Conservation (phyloP, 2,888 invertebrate species). For the Tryphoninae sp. region DNA sequence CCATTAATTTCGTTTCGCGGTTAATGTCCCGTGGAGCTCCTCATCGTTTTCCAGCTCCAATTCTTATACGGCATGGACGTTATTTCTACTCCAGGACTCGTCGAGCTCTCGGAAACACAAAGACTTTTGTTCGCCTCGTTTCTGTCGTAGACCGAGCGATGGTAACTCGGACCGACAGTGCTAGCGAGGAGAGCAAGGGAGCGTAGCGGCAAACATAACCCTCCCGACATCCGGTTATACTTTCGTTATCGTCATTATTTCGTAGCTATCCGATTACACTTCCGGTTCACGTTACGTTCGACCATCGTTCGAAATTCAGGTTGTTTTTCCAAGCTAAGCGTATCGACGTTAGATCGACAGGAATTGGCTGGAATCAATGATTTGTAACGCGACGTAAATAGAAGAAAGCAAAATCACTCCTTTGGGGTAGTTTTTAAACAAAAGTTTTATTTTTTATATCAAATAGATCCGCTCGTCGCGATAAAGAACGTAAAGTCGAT, state of each 20-base stretch:
- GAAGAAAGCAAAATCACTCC: no score
- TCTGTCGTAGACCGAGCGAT: neutral
- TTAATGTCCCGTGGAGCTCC: conserved; percentile 22
- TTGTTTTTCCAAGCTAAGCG: no score
- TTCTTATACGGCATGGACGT: conserved; percentile 4
- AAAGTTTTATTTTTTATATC: neutral
- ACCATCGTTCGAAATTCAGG: no score
- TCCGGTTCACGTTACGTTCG: no score
- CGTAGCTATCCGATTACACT: no score
- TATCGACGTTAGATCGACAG: no score
- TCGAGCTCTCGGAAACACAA: conserved; percentile 53
- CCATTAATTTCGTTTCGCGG: conserved; percentile 47
- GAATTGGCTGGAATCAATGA: no score
- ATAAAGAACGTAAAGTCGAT: conserved; percentile 57
- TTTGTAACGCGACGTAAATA: no score
- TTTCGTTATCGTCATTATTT: neutral
- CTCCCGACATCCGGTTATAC: neutral
- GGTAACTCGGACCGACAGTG: neutral
- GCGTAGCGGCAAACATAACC: no score
- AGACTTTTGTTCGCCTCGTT: conserved; percentile 40
- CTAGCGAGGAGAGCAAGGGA: no score
- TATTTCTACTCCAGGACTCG: conserved; percentile 13
- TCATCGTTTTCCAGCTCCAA: no score
- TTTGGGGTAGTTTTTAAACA: no score
- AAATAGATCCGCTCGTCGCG: conserved; percentile 44